Evolutionary conservation across 2,888 invertebrate genomes (phyloP), one percentile per base, ranked within the genome.

Genomic region (Drosophila longiperda): DNA sequence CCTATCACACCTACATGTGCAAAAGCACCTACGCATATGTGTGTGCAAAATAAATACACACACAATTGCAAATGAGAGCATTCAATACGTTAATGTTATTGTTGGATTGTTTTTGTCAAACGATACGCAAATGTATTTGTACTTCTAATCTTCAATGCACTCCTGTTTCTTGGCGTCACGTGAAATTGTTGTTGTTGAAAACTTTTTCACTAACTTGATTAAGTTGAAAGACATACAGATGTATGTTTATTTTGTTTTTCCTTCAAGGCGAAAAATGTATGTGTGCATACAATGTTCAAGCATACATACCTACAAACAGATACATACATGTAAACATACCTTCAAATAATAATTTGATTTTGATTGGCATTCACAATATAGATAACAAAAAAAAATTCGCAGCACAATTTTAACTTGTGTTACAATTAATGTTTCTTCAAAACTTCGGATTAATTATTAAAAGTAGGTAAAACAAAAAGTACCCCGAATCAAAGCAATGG

Each of bases 71-170:
- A 45, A n/a, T 53, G 3, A 26, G 26, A 49, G 45, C 53, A 53
- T 34, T 42, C 52, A 20, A 54, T 50, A 48, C 58, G 36, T 54
- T 63, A 60, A 45, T 75, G 79, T 74, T 77, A 65, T 71, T 75
- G 65, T 66, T 78, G 48, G 45, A 52, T 78, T 75, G 75, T 78
- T 75, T 73, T 76, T 69, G 50, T 64, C 67, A 49, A 66, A 60
- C 38, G 49, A 17, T n/a, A 58, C 42, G 66, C 52, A 68, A 50
- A 61, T 50, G 38, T 36, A 36, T 40, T 49, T 63, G 45, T 66
- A 58, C 48, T 58, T 78, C 29, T 67, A 36, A 12, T 58, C 68
- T 68, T 54, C 53, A 58, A 38, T 23, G 12, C 36, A 61, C 54
- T 66, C 26, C 9, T 26, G 26, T 50, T 38, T 55, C 45, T 32